Base-by-base conservation (phyloP, 1,140 invertebrate genomes). In the Apis florea region DNA sequence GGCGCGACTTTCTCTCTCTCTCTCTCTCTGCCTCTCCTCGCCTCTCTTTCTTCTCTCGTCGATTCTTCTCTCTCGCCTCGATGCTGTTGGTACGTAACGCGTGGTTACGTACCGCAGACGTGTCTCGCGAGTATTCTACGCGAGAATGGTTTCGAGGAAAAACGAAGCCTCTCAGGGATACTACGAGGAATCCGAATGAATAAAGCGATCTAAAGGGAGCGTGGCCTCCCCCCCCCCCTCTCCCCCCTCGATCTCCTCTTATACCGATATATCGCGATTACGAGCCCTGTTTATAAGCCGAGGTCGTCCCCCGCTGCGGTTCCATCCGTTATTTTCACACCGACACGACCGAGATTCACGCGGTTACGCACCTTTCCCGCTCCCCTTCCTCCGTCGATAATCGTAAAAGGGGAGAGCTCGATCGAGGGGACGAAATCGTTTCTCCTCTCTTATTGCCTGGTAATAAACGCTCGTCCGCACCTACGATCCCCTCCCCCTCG, bases 301-400 rank as follows among this genome's bases (percentile, higher is more conserved):
- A 31, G 40, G 15, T 70, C n/a, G 15, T 24, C 58, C 24, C 17
- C 19, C 21, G 64, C 26, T 24, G 24, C 21, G 58, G 61, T 79
- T 72, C 26, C 6, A 54, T 79, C 68, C 54, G 54, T 72, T 79
- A 79, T 79, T 79, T 79, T 72, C 68, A n/a, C 67, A 49, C 47
- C 24, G 26, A 24, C 10, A 10, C 11, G 31, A 19, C 17, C 26
- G 49, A 78, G 76, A 78, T 69, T 78, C 59, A 70, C 67, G 51
- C 53, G 64, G 53, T 69, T 67, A 66, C 3, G 64, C 15, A 9
- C 6, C 12, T 9, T 11, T n/a, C n/a, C n/a, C n/a, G n/a, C 15
- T 12, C 10, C 17, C 31, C 31, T 4, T 40, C 4, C 10, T 24
- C 63, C 8, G 24, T 9, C 59, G n/a, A n/a, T n/a, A n/a, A n/a